These are phyloP conservation scores for Ptychodera flava DNA, from an alignment of 35 echinoderm and acorn worm species.

Conservation along the genomic window DNA sequence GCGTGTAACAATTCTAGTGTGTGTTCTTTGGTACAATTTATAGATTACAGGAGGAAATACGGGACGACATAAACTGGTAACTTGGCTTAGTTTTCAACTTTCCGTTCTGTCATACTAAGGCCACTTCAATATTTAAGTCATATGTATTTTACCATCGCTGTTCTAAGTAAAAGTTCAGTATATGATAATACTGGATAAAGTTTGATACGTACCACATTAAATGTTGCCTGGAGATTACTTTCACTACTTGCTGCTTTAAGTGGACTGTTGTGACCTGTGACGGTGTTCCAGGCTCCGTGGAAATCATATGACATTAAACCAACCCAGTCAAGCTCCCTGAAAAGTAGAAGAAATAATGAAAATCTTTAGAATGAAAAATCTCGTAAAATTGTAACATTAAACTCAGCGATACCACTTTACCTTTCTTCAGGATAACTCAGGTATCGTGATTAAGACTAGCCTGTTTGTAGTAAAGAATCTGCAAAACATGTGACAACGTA, in stretches of 20 bases:
- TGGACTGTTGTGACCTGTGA: slow-evolving; percentile 41
- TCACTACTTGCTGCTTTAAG: slow-evolving; percentile 13
- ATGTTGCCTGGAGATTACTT: background rate
- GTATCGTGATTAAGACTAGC: background rate
- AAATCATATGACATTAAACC: slow-evolving; percentile 43
- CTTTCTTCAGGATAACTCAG: background rate
- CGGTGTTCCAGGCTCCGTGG: slow-evolving; percentile 29
- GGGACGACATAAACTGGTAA: no score
- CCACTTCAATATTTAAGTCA: no score
- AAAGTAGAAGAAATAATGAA: background rate
- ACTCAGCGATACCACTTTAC: background rate
- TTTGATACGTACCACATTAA: slow-evolving; percentile 25
- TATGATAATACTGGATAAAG: background rate
- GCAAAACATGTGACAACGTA: background rate
- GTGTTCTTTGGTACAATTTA: background rate
- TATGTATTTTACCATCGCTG: no score
- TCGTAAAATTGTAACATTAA: background rate
- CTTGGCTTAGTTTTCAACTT: no score
- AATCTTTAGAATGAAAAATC: background rate
- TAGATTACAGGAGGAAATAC: background rate
- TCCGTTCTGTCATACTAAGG: background rate
- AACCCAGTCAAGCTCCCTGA: slow-evolving; percentile 40
- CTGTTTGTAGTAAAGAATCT: background rate
- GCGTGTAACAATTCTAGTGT: background rate
- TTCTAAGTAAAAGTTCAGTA: background rate